These are phyloP conservation scores for Labia minor DNA, from an alignment of 2,888 invertebrate species.

Conservation along the genomic window DNA sequence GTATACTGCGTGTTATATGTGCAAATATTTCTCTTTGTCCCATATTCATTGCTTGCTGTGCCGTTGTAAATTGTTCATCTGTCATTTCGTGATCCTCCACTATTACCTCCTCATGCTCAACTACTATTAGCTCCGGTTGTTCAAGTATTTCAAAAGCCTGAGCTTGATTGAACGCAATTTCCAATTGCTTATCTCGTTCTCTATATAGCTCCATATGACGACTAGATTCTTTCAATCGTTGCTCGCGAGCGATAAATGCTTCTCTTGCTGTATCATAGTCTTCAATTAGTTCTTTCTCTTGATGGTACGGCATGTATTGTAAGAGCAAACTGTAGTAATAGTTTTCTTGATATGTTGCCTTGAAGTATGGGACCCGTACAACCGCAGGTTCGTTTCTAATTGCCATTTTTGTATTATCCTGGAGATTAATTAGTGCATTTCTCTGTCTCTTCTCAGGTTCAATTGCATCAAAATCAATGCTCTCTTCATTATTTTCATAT, in stretches of 20 bases:
- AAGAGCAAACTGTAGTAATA: too few species aligned
- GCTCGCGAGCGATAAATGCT: neutral
- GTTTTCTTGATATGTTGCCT: too few species aligned
- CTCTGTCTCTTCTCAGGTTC: too few species aligned
- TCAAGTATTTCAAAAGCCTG: constrained; percentile 29
- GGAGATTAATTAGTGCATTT: too few species aligned
- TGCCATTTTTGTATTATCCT: too few species aligned
- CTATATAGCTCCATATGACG: constrained; percentile 23
- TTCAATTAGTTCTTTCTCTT: constrained; percentile 22
- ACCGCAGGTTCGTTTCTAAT: too few species aligned
- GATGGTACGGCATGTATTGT: too few species aligned
- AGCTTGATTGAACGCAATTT: constrained; percentile 30
- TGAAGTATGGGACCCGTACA: too few species aligned
- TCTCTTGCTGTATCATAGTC: constrained; percentile 20
- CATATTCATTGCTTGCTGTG: neutral
- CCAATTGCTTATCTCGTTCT: constrained; percentile 23
- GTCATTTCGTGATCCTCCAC: neutral
- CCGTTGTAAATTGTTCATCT: neutral
- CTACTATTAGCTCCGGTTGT: constrained; percentile 9
- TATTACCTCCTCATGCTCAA: neutral
- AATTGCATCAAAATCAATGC: too few species aligned
- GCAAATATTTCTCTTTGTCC: neutral
- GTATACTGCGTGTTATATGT: neutral
- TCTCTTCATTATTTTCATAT: too few species aligned
- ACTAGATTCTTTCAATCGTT: neutral